Evolutionary conservation across 92 coral and sea anemone species (phyloP).

Genomic region (Anthopleura xanthogrammica): DNA sequence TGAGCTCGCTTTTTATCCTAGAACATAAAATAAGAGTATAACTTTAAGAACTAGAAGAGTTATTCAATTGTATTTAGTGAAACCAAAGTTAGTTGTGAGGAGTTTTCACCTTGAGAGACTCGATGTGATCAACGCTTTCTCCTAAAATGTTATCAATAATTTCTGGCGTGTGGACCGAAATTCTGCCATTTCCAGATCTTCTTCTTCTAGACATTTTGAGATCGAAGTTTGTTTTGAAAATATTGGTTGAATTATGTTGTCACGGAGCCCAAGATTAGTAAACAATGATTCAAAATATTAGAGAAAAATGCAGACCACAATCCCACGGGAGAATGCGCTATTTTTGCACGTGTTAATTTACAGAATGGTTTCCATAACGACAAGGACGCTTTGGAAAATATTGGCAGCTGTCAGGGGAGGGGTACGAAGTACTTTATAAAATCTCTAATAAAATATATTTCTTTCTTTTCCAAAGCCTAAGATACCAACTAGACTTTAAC

Average conservation of each 20-base stretch:
- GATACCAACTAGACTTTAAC: not conserved
- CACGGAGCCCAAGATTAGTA: slow-evolving; percentile 11
- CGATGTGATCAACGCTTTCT: slow-evolving; percentile 54
- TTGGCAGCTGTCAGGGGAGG: slow-evolving; percentile 24
- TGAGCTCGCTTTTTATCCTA: slow-evolving; percentile 29
- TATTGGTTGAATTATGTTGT: slow-evolving; percentile 49
- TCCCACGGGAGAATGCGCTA: slow-evolving; percentile 14
- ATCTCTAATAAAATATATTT: not conserved
- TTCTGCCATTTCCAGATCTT: slow-evolving; percentile 63
- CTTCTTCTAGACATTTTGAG: slow-evolving; percentile 61
- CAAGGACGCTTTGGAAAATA: slow-evolving; percentile 25
- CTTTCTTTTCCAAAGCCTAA: not conserved
- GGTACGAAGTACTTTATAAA: slow-evolving; percentile 8
- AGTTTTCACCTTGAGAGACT: slow-evolving; percentile 39
- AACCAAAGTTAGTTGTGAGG: not conserved
- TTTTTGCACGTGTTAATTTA: slow-evolving; percentile 70
- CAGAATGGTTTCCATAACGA: slow-evolving; percentile 66
- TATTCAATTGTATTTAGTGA: not conserved
- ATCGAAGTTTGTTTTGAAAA: not conserved
- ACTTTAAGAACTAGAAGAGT: not conserved
- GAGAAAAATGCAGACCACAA: slow-evolving; percentile 5
- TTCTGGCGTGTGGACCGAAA: slow-evolving; percentile 93
- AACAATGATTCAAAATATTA: slow-evolving; percentile 26
- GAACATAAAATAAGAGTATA: not conserved
- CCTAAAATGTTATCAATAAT: slow-evolving; percentile 72